Evolutionary conservation across 2,113 vertebrate species (phyloP).

Genomic region (Sylvietta virens): DNA sequence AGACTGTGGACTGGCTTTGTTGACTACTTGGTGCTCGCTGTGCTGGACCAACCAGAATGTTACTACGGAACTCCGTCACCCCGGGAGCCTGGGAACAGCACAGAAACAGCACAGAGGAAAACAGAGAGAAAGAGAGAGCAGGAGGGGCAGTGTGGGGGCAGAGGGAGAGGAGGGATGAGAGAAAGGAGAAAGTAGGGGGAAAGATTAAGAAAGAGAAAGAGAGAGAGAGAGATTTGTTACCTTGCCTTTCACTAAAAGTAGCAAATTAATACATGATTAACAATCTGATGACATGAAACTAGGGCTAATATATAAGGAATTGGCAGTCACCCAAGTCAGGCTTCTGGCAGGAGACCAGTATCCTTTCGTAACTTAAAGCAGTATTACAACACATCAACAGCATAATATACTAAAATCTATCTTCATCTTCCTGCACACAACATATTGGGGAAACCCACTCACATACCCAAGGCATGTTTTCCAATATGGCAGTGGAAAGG

Average conservation of each 20-base stretch:
- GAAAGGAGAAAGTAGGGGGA: neutral
- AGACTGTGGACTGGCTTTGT: conserved; percentile 48
- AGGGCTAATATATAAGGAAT: neutral
- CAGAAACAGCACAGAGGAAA: neutral
- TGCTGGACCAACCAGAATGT: conserved; percentile 73
- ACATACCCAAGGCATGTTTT: neutral
- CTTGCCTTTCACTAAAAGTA: conserved; percentile 24
- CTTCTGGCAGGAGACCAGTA: conserved; percentile 14
- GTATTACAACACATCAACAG: neutral
- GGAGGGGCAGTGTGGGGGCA: neutral
- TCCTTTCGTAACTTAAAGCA: neutral
- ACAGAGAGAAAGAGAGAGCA: neutral
- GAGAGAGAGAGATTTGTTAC: conserved; percentile 43
- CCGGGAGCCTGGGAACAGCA: conserved; percentile 74
- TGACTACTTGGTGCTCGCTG: conserved; percentile 66
- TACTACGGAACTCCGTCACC: conserved; percentile 76
- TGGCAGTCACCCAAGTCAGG: neutral
- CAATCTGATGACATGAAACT: conserved; percentile 26
- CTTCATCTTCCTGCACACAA: neutral
- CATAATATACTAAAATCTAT: neutral
- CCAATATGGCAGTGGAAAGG: neutral
- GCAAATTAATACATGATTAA: conserved; percentile 46
- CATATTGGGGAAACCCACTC: neutral
- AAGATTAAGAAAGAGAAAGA: neutral
- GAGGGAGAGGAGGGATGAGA: neutral